Conservation (phyloP, 2,797 vertebrate genomes). For the Platalea minor region DNA sequence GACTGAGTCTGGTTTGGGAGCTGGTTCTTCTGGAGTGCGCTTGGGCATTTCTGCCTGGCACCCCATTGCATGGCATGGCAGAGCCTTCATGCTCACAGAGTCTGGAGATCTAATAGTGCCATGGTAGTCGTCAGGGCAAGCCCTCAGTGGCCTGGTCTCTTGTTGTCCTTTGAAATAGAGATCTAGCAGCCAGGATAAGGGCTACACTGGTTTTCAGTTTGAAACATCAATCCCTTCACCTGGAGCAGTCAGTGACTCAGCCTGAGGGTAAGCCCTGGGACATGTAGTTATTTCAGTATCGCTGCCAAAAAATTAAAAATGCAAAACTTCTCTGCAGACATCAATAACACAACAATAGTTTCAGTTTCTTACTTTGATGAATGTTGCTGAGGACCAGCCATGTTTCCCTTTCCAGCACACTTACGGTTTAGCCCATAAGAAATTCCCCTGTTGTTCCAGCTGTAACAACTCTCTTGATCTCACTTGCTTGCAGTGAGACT, state of each 20-base stretch:
- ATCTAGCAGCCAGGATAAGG: not conserved
- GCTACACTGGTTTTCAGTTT: not conserved
- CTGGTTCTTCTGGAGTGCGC: not conserved
- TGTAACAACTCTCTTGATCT: not conserved
- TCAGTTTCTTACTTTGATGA: not conserved
- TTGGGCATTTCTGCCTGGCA: not conserved
- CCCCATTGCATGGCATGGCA: not conserved
- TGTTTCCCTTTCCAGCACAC: not conserved
- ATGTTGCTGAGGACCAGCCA: not conserved
- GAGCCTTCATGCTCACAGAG: rapidly evolving
- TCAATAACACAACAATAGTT: not conserved
- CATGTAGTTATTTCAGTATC: not conserved
- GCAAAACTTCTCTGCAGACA: not conserved
- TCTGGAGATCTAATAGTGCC: not conserved
- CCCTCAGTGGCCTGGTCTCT: not conserved
- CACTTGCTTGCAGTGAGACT: not conserved
- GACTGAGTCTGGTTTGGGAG: not conserved
- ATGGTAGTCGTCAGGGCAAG: not conserved
- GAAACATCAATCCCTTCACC: not conserved
- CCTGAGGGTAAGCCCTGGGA: not conserved
- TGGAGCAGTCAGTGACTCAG: not conserved
- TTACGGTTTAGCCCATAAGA: not conserved
- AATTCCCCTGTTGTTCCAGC: conserved; percentile 5
- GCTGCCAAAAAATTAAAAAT: not conserved
- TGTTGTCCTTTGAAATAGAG: not conserved